Evolutionary conservation across 2,797 vertebrate genomes (phyloP), one percentile per base, ranked within the genome.

Genomic region (Mus caroli): DNA sequence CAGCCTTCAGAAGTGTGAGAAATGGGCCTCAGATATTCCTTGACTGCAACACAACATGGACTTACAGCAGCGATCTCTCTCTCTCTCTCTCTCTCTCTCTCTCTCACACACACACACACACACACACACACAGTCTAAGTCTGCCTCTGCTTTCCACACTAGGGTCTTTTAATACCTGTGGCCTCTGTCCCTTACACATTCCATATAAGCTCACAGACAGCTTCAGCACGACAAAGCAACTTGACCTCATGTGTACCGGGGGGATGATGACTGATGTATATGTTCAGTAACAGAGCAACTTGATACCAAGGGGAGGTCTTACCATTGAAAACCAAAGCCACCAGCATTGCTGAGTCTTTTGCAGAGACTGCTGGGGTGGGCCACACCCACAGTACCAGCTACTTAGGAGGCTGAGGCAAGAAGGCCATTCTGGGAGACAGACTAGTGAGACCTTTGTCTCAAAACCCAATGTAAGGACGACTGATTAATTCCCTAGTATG

Each of bases 191-290:
- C 17, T 64, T 17, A 31, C 4, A 3, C 26, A 20, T 4, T 20
- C 83, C 31, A 34, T 12, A 34, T 12, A 15, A 20, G 13, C 28
- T 11, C 60, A 34, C 56, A 4, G 17, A 13, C 15, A 4, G 19
- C 24, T 1, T 20, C 7, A 14, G 54, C 34, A 4, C 20, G 6
- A 4, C 1, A 7, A 31, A 40, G 12, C 26, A 11, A 40, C 80
- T 6, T 15, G 5, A 43, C 14, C 11, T 26, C 34, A 9, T 0
- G 46, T 2, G 86, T 24, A 3, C 15, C 28, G 10, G n/a, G n/a
- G 24, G 24, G 24, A 13, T 10, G 24, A 26, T 43, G 56, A 31
- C 2, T 62, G 56, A 13, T 19, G 37, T 26, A 43, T 43, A 31
- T 62, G 24, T 28, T 43, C 54, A 58, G 37, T 34, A 9, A 37